phyloP scores from a whole-genome alignment of 2,797 vertebrate species.

The Darevskia nairensis region DNA sequence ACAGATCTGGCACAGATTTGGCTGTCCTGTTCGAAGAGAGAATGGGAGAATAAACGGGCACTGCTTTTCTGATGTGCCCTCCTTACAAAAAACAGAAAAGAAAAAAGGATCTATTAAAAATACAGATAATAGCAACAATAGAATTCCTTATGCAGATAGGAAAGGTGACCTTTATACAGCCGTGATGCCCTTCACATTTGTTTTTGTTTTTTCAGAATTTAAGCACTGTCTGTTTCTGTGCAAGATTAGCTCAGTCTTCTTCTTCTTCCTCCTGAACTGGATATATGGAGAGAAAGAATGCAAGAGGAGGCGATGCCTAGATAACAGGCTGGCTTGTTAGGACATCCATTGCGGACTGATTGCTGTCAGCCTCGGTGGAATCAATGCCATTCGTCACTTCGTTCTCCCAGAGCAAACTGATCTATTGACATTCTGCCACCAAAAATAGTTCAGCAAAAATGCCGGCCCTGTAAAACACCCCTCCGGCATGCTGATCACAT shows the following conservation, averaged over 20 bases:
- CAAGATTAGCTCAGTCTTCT: background rate
- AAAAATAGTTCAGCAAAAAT: constrained; percentile 11
- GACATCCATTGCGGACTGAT: background rate
- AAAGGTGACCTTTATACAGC: background rate
- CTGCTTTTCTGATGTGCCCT: background rate
- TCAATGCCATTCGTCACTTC: background rate
- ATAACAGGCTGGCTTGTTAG: background rate
- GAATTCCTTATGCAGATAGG: background rate
- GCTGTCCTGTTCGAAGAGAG: background rate
- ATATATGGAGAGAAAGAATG: no score
- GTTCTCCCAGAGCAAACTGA: background rate
- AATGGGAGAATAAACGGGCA: background rate
- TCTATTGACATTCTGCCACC: constrained; percentile 8
- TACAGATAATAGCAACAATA: no score
- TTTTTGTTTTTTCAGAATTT: background rate
- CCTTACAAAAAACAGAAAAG: background rate
- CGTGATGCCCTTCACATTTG: background rate
- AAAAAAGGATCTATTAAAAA: no score
- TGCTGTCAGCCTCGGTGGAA: background rate
- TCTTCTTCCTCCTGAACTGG: background rate
- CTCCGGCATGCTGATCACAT: background rate
- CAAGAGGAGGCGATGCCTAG: background rate
- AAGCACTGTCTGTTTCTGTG: background rate
- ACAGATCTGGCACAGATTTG: background rate
- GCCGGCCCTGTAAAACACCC: background rate